phyloP scores from a whole-genome alignment of 2,797 vertebrate species.

The Muraenolepis orangiensis region DNA sequence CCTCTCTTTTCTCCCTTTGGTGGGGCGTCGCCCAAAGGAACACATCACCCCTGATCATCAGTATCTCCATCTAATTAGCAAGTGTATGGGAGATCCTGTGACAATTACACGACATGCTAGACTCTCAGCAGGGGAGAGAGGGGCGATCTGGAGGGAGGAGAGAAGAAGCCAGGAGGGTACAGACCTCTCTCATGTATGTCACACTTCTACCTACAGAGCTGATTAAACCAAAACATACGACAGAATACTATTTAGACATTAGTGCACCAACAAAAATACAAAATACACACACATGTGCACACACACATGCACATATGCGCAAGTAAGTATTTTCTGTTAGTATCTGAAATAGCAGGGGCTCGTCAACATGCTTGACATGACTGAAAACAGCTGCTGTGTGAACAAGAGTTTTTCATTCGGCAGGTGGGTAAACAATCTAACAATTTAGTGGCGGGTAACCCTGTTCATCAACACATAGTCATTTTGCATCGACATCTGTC shows the following conservation, averaged over 20 bases:
- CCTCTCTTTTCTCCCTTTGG: no score
- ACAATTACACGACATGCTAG: background rate
- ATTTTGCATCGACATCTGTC: no score
- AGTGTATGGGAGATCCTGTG: conserved; percentile 32
- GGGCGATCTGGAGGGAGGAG: conserved; percentile 16
- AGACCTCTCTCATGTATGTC: conserved; percentile 22
- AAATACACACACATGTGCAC: background rate
- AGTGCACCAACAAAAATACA: background rate
- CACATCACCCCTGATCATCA: conserved; percentile 16
- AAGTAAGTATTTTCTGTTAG: conserved; percentile 8
- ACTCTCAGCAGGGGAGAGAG: conserved; percentile 41
- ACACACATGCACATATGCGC: background rate
- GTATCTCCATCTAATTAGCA: conserved; percentile 44
- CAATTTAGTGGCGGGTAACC: background rate
- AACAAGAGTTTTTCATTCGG: conserved; percentile 26
- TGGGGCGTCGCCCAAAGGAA: no score
- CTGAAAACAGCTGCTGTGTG: conserved; percentile 55
- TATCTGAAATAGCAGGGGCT: conserved; percentile 50
- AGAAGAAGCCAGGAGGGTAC: conserved; percentile 16
- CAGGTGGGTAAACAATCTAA: conserved; percentile 36
- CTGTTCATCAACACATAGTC: no score
- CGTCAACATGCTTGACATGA: conserved; percentile 37
- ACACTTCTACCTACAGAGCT: background rate
- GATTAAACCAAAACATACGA: background rate
- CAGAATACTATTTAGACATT: background rate